Evolutionary conservation across 2,888 invertebrate species (phyloP), one percentile per base, ranked within the genome.

Genomic region (Tuberolachnus salignus): DNA sequence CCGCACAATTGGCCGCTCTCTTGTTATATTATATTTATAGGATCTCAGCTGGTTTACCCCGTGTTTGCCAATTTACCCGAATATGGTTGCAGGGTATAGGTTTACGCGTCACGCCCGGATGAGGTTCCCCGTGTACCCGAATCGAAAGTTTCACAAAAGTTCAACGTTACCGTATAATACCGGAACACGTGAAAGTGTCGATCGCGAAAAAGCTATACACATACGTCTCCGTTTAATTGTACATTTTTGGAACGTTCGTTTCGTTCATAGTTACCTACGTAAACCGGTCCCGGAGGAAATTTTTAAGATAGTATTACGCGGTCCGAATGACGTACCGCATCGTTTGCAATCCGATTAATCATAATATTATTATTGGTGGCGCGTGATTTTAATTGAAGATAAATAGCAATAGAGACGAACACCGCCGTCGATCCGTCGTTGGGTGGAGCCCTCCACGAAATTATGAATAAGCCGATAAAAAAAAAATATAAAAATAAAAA

Each of bases 331-430:
- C 67, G 67, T n/a, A 51, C 51, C 6, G 13, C 26, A 19, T 67
- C 11, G 34, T 67, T 67, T 23, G 67, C 67, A 34, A 53, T 34
- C 23, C 53, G 69, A 69, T 69, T 69, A 69, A 69, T 69, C 70
- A 70, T 57, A 16, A 3, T 34, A 51, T 14, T 51, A 49, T 3
- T 49, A 49, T 49, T 8, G 26, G 53, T 23, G 34, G 70, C 16
- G 55, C n/a, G 70, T 21, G 44, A 57, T 70, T 70, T 44, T 16
- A 55, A 57, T 57, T 11, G 55, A 55, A 70, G 42, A 70, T 55
- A 44, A 55, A 70, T 55, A 57, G 19, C 61, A 63, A 63, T 4
- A n/a, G 61, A n/a, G 61, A 61, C 11, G 19, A n/a, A n/a, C 0
- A 34, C 10, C 10, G 13, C 1, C 13, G 46, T 13, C 46, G 46